Conservation (phyloP, 1,140 invertebrate species). For the Formica selysi region DNA sequence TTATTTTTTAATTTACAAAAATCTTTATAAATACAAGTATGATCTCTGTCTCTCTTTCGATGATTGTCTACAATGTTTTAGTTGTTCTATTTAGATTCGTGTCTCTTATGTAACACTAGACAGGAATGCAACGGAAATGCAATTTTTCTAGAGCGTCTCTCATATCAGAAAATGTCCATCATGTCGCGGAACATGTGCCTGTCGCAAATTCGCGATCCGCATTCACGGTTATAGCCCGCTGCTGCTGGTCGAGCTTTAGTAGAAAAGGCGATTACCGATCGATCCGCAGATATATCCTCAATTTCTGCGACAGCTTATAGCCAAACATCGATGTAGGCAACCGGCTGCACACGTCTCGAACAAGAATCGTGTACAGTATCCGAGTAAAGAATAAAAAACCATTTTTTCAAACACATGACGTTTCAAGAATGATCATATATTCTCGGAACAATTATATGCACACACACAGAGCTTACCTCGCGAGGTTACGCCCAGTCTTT, state of each 20-base stretch:
- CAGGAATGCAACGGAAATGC: background rate
- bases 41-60: background rate
- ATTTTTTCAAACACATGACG: background rate
- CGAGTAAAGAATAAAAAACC: background rate
- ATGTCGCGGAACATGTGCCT: too few species aligned
- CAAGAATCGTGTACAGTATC: background rate
- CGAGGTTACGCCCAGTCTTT: background rate
- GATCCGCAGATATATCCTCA: conserved; percentile 3
- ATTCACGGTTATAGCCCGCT: background rate
- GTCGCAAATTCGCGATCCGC: conserved; percentile 7
- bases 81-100: background rate
- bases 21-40: background rate
- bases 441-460: conserved; percentile 8
- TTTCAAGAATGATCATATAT: conserved; percentile 26
- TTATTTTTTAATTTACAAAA: background rate
- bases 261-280: conserved; percentile 50
- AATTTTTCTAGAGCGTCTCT: background rate
- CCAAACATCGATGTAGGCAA: background rate
- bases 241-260: background rate
- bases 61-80: background rate
- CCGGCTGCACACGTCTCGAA: background rate
- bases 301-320: background rate
- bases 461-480: background rate
- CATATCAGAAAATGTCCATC: conserved; percentile 10
- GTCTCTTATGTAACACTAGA: background rate